These are phyloP conservation scores for Pachyramphus minor DNA, from an alignment of 2,113 vertebrate species.

Conservation along the genomic window DNA sequence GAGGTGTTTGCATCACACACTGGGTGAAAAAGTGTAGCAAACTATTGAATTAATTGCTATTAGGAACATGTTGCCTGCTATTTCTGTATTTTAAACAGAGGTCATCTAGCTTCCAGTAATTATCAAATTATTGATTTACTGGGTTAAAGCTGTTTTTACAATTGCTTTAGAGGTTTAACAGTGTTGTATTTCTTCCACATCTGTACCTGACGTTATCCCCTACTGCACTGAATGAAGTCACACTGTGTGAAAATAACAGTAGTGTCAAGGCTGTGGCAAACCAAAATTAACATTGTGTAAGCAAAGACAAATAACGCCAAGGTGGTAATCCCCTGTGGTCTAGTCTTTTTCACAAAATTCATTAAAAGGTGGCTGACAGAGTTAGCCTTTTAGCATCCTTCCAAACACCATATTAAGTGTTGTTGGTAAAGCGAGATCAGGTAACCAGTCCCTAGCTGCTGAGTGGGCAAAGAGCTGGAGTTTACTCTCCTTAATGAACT, in stretches of 20 bases:
- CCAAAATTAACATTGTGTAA: constrained; percentile 27
- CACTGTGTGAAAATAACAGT: not conserved
- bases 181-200: constrained; percentile 40
- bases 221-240: constrained; percentile 17
- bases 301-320: not conserved
- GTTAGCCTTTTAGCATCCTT: constrained; percentile 19
- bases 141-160: constrained; percentile 48
- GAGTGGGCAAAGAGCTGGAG: not conserved
- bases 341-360: not conserved
- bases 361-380: constrained; percentile 24
- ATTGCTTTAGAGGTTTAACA: constrained; percentile 55
- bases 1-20: not conserved
- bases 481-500: constrained; percentile 11
- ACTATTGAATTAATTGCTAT: constrained; percentile 3
- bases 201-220: constrained; percentile 25
- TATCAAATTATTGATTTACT: constrained; percentile 69
- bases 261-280: not conserved
- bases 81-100: constrained; percentile 55
- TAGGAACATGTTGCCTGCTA: not conserved
- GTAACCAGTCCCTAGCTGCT: constrained; percentile 23
- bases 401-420: not conserved
- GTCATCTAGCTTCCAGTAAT: constrained; percentile 55
- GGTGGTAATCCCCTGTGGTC: not conserved
- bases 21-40: not conserved
- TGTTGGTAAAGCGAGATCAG: not conserved